Base-by-base conservation (phyloP, 2,797 vertebrate genomes). In the Cichlasoma orientale region DNA sequence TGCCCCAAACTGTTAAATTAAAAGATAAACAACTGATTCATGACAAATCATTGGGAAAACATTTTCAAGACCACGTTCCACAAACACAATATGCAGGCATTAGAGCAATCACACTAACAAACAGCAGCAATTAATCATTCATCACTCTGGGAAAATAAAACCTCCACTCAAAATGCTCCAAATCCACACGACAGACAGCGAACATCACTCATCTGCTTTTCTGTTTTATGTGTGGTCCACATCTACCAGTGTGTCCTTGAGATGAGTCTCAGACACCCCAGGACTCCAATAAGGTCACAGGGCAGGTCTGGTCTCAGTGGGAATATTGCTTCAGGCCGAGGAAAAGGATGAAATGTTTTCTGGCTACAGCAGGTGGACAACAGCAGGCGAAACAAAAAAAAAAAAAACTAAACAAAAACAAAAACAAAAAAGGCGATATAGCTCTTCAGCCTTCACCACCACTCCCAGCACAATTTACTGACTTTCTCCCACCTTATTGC, bases 291-390 rank as follows among this genome's bases (percentile, higher is more conserved):
- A 63, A 68, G 90, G 89, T 92, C 90, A 88, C 73, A 78, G 85
- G 87, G 88, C 80, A 85, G 85, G 72, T 80, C 84, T 80, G 61
- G 72, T 83, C 91, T 91, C 91, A 74, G 88, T 86, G 87, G 82
- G 88, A 76, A 77, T 55, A 29, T 78, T 53, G 83, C 83, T 88
- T 85, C 84, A 61, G 84, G 86, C 74, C 10, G 47, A 47, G 55
- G 75, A 77, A 77, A 44, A 83, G 86, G 89, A 86, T 79, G 80
- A 88, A 90, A 86, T 83, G 79, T 82, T 83, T 88, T 90, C 81
- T 86, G 84, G 81, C 83, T 90, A 78, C 82, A 90, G 91, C 93
- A 86, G 91, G 90, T 88, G 92, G 80, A 93, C 80, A 86, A 56
- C 91, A 91, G 92, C 86, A 21, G 88, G 89, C 23, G 73, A 59